Evolutionary conservation across 1,140 invertebrate species (phyloP).

Genomic region (Ctenoplectra terminalis): DNA sequence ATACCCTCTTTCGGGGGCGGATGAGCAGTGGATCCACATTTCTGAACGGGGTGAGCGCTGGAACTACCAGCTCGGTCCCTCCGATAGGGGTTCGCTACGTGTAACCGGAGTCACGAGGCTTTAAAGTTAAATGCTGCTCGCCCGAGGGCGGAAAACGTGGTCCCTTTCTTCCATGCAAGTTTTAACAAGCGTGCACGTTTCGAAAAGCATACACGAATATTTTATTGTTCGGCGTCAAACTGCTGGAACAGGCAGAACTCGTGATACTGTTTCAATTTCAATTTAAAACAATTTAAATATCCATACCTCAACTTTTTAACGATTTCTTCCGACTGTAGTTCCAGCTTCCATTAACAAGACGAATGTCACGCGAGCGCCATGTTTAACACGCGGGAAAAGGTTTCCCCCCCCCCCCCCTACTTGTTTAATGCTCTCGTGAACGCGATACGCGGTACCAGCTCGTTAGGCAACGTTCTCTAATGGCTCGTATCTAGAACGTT

Average conservation of each 20-base stretch:
- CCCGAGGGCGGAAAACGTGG: not conserved
- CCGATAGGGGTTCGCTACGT: not conserved
- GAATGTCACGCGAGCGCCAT: not conserved
- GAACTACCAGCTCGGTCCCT: not conserved
- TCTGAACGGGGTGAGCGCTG: slow-evolving; percentile 3
- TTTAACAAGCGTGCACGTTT: not conserved
- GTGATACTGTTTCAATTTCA: not conserved
- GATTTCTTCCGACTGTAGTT: not conserved
- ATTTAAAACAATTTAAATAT: not conserved
- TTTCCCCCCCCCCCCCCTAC: too few relatives aligned
- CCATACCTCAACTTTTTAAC: not conserved
- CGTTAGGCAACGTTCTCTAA: too few relatives aligned
- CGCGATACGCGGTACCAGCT: not conserved
- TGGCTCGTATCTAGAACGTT: too few relatives aligned
- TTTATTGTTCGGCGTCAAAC: too few relatives aligned
- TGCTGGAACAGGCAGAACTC: not conserved
- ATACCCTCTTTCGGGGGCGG: slow-evolving; percentile 58
- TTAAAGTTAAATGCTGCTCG: slow-evolving; percentile 27
- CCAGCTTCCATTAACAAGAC: not conserved
- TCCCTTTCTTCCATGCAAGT: not conserved
- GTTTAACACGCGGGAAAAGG: not conserved
- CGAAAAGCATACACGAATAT: not conserved
- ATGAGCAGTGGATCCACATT: not conserved
- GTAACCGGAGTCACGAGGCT: slow-evolving; percentile 7
- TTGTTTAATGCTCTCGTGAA: too few relatives aligned